These are phyloP conservation scores for Neodontobutis hainanensis DNA, from an alignment of 2,113 vertebrate species.

Conservation along the genomic window DNA sequence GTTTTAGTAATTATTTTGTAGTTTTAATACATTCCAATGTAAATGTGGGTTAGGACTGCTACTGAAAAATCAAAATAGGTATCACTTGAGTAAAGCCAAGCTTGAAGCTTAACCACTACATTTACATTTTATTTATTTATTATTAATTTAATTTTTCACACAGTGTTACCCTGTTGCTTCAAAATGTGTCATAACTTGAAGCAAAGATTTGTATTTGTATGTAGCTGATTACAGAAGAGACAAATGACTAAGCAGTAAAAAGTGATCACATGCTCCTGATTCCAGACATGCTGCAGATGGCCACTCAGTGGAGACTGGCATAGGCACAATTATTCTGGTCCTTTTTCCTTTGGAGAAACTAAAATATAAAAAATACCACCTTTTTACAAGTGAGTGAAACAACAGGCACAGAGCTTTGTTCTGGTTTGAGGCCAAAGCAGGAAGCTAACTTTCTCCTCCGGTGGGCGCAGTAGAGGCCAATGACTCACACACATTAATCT, in stretches of 20 bases:
- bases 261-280: neutral
- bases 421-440: constrained; percentile 33
- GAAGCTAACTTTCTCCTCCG: constrained; percentile 47
- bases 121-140: too few relatives aligned
- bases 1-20: too few relatives aligned
- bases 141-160: too few relatives aligned
- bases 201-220: too few relatives aligned
- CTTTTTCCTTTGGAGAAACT: constrained; percentile 4
- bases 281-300: constrained; percentile 44
- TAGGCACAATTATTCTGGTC: neutral
- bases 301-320: constrained; percentile 17
- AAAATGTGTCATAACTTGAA: too few relatives aligned
- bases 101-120: too few relatives aligned
- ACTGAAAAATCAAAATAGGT: too few relatives aligned
- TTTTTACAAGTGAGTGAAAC: constrained; percentile 22
- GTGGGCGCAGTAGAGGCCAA: constrained; percentile 21
- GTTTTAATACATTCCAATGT: too few relatives aligned
- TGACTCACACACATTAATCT: constrained; percentile 59
- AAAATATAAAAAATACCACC: constrained; percentile 13
- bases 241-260: constrained; percentile 9
- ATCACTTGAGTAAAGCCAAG: too few relatives aligned
- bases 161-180: too few relatives aligned
- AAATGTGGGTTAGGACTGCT: too few relatives aligned
- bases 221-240: neutral
- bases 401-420: neutral